Evolutionary conservation across 2,888 invertebrate genomes (phyloP), one percentile per base, ranked within the genome.

Genomic region (Eupithecia exiguata): DNA sequence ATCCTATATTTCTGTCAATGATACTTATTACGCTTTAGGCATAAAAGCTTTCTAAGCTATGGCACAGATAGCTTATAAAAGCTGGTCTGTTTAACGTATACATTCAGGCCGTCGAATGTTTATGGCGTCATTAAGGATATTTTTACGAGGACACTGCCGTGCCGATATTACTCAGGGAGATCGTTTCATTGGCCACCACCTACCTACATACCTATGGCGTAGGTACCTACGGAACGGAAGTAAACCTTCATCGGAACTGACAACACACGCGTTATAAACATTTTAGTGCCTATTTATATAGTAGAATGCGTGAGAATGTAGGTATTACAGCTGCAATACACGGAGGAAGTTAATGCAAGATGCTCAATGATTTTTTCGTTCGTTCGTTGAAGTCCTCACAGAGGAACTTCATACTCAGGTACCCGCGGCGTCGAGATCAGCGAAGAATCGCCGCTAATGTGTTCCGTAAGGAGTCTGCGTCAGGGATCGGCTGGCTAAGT

Each of bases 91-190:
- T 65, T 12, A n/a, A n/a, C 38, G 35, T 65, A 43, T 66, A 66
- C 6, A 66, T 3, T 40, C 40, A 21, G n/a, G 30, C 5, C 91
- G 91, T 92, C 90, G 90, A 89, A 90, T 90, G 86, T 93, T 94
- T 93, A 94, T 88, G 92, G 89, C 84, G 87, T 90, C 92, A 93
- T 93, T 93, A 94, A 93, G 94, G 91, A 93, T 92, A 93, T 93
- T 94, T 94, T 94, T 93, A 94, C 88, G 93, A 90, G 88, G 89
- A 92, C 90, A 90, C 90, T 88, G 89, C 86, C 88, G 89, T 88
- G 30, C 65, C 87, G 88, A 85, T 89, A 89, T 89, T 92, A 92
- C 89, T 90, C 87, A 53, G 90, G 90, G 91, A 83, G 86, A 79
- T 81, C 84, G 84, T 90, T 91, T 89, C 89, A 89, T 89, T 89